phyloP scores from a whole-genome alignment of 2,888 invertebrate species.

The Colostygia pectinataria region DNA sequence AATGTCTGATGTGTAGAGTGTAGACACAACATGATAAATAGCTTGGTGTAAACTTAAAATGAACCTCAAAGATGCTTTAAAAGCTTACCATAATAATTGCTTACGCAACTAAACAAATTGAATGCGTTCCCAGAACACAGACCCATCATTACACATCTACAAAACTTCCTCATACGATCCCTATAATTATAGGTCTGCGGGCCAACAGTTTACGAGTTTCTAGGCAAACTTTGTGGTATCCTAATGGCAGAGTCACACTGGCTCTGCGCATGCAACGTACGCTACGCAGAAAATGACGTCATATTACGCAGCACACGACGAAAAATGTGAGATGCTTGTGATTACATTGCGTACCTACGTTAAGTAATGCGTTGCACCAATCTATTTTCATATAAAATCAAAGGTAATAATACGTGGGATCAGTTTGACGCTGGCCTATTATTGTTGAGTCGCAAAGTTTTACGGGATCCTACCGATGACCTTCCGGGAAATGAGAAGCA shows the following conservation, averaged over 20 bases:
- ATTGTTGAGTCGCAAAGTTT: slow-evolving; percentile 39
- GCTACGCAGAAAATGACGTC: no score
- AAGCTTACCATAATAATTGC: slow-evolving; percentile 22
- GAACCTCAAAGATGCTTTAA: slow-evolving; percentile 1
- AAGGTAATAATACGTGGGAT: no score
- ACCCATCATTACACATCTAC: slow-evolving; percentile 34
- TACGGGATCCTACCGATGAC: slow-evolving; percentile 50
- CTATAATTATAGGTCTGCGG: slow-evolving; percentile 61
- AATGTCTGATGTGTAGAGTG: no score
- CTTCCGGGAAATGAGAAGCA: slow-evolving; percentile 67
- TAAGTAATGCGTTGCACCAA: no score
- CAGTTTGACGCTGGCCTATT: no score
- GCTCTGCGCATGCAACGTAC: no score
- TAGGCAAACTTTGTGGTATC: slow-evolving; percentile 55
- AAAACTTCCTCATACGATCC: slow-evolving; percentile 53
- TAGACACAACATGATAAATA: slow-evolving; percentile 6
- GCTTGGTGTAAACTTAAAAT: slow-evolving; percentile 1
- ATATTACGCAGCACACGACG: no score
- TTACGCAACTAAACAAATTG: slow-evolving; percentile 31
- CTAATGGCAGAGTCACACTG: no score
- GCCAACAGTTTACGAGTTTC: slow-evolving; percentile 58
- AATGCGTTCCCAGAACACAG: slow-evolving; percentile 32
- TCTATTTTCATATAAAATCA: no score
- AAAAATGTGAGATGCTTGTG: no score
- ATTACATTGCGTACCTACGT: no score